These are phyloP conservation scores for Poecilia latipinna DNA, from an alignment of 2,113 vertebrate species.

Conservation along the genomic window DNA sequence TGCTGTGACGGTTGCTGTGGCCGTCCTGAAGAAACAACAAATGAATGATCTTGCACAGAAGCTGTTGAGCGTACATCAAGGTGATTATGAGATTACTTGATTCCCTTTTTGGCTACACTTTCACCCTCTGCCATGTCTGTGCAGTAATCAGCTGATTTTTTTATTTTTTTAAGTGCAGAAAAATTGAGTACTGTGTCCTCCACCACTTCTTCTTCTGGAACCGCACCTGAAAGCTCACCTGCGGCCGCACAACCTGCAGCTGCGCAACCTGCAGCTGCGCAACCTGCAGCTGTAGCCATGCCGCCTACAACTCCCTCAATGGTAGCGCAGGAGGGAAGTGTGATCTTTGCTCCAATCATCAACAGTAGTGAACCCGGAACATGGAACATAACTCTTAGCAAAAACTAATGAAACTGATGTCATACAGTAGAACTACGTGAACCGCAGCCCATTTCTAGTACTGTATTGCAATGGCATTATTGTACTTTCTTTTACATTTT, in stretches of 20 bases:
- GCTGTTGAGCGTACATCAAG: conserved; percentile 8
- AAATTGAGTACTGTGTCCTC: not conserved
- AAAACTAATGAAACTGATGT: not conserved
- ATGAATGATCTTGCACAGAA: not conserved
- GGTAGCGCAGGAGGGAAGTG: not conserved
- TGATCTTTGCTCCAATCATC: conserved; percentile 19
- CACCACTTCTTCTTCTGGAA: conserved; percentile 2
- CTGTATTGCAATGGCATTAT: no score
- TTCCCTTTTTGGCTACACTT: no score
- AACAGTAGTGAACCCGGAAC: not conserved
- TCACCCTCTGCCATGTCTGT: not conserved
- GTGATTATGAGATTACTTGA: not conserved
- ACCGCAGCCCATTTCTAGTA: no score
- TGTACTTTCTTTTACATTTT: no score
- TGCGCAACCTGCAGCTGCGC: not conserved
- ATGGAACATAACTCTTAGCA: conserved; percentile 11
- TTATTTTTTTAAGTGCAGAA: conserved; percentile 2
- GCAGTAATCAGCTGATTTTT: not conserved
- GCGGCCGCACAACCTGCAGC: not conserved
- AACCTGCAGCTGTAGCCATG: not conserved
- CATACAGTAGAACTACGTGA: not conserved
- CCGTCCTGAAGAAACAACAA: conserved; percentile 32
- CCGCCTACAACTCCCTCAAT: not conserved
- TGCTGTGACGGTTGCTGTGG: conserved; percentile 10
- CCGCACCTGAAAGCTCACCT: no score